phyloP scores from a whole-genome alignment of 2,888 invertebrate genomes.

The Rhagium mordax region DNA sequence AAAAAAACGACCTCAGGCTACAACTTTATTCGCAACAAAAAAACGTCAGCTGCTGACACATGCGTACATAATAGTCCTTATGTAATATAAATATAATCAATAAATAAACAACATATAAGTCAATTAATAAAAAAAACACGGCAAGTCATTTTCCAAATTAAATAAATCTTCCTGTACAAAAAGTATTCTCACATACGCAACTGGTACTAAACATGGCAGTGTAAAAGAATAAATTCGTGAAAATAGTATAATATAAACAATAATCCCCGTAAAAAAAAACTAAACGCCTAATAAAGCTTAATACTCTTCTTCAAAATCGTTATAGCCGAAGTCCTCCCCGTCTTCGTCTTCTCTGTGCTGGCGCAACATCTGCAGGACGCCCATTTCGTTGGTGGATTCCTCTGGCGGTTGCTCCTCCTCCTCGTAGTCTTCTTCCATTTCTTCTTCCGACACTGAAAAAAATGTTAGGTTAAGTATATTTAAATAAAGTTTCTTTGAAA shows the following conservation, averaged over 20 bases:
- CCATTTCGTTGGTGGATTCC: constrained; percentile 63
- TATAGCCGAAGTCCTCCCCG: constrained; percentile 73
- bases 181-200: background rate
- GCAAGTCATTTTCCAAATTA: background rate
- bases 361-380: constrained; percentile 69
- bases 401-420: constrained; percentile 62
- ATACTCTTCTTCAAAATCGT: constrained; percentile 41
- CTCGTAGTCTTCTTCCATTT: constrained; percentile 65
- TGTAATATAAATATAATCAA: background rate
- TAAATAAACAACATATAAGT: background rate
- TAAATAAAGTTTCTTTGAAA: too few species aligned
- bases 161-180: background rate
- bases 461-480: too few species aligned
- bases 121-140: background rate
- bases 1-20: background rate
- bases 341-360: constrained; percentile 77
- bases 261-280: background rate
- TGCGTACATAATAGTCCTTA: background rate
- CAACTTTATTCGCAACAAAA: background rate
- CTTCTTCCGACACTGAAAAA: constrained; percentile 56
- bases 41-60: background rate
- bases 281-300: background rate
- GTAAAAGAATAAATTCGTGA: background rate
- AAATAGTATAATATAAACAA: background rate
- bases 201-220: background rate